These are phyloP conservation scores for Smutsia gigantea DNA, from an alignment of 2,797 vertebrate species.

Conservation along the genomic window DNA sequence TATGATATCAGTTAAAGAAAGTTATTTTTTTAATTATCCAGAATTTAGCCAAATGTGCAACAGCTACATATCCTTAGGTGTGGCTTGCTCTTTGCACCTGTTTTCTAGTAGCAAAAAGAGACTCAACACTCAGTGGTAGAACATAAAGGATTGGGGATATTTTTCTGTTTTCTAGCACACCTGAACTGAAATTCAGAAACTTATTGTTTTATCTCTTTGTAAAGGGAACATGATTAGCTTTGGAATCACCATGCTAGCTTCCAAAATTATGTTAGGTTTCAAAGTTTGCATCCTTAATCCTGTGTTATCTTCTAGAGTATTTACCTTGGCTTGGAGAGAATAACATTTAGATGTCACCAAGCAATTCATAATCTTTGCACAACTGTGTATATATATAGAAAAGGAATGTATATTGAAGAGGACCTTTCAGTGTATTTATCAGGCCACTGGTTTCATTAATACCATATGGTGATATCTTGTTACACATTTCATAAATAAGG, in stretches of 20 bases:
- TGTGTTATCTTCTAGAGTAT: neutral
- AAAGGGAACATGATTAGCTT: neutral
- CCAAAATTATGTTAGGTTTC: neutral
- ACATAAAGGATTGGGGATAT: neutral
- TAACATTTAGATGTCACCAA: neutral
- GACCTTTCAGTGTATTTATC: neutral
- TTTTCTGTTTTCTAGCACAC: neutral
- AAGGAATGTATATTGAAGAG: slow-evolving; percentile 1
- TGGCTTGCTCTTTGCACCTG: neutral
- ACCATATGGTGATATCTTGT: neutral
- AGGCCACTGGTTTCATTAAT: neutral
- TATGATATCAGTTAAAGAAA: neutral
- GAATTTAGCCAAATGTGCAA: neutral
- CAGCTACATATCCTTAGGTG: neutral
- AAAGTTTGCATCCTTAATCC: neutral
- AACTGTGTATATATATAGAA: neutral
- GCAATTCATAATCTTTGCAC: neutral
- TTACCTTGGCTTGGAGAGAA: neutral
- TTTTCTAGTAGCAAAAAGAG: neutral
- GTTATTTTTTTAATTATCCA: neutral
- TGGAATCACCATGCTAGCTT: neutral
- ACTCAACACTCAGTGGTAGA: neutral
- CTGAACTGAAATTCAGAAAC: slow-evolving; percentile 7
- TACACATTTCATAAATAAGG: neutral
- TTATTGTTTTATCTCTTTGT: neutral